Evolutionary conservation across 2,113 vertebrate genomes (phyloP).

Genomic region (Ophthalmolycus amberensis): DNA sequence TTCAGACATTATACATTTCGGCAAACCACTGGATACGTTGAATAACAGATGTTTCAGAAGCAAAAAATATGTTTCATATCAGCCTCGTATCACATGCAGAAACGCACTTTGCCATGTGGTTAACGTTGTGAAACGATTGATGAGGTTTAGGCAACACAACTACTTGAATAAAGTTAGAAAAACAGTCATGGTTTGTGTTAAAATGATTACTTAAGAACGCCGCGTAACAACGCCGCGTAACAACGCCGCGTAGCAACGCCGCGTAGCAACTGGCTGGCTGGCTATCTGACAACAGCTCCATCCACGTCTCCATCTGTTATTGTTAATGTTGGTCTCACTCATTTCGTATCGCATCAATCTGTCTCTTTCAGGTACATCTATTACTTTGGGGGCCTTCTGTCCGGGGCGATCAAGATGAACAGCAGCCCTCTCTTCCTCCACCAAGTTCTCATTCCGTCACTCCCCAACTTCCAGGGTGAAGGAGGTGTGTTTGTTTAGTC

Average conservation of each 20-base stretch:
- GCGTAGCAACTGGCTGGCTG: background rate
- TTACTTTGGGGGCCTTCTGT: slow-evolving; percentile 93
- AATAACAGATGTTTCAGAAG: background rate
- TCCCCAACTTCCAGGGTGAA: slow-evolving; percentile 89
- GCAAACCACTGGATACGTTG: too few relatives aligned
- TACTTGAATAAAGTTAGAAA: too few relatives aligned
- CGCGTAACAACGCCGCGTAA: too few relatives aligned
- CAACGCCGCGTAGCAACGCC: too few relatives aligned
- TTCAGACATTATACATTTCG: too few relatives aligned
- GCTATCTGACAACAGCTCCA: slow-evolving; percentile 13
- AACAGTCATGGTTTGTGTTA: too few relatives aligned
- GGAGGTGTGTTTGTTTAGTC: slow-evolving; percentile 78
- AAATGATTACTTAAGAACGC: too few relatives aligned
- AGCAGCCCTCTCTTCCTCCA: slow-evolving; percentile 93
- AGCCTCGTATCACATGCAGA: background rate
- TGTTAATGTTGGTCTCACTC: background rate
- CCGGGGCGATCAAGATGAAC: slow-evolving; percentile 93
- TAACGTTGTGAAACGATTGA: background rate
- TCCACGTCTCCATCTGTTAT: slow-evolving; percentile 11
- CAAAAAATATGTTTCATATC: background rate
- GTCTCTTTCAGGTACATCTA: slow-evolving; percentile 86
- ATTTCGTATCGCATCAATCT: background rate
- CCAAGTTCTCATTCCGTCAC: slow-evolving; percentile 88
- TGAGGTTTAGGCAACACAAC: too few relatives aligned
- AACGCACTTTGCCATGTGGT: background rate